Conservation (phyloP, 1,140 invertebrate species). For the Heliconius congener region DNA sequence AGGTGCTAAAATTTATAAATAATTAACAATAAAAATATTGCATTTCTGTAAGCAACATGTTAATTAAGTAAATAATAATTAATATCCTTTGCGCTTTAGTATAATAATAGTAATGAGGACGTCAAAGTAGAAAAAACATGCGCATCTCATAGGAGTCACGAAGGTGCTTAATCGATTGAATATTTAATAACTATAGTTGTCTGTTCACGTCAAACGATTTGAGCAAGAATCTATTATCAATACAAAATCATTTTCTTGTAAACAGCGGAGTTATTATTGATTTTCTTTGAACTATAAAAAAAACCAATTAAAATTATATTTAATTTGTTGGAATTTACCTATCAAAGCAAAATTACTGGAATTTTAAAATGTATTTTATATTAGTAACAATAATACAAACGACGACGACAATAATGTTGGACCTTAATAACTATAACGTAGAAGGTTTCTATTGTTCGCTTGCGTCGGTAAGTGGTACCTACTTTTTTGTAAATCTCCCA, state of each 20-base stretch:
- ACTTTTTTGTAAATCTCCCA: conserved; percentile 10
- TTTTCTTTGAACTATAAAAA: not conserved
- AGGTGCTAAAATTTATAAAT: not conserved
- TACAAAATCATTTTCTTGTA: not conserved
- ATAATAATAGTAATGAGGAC: not conserved
- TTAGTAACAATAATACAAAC: not conserved
- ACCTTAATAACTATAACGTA: not conserved
- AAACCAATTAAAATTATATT: too few species aligned
- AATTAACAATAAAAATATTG: not conserved
- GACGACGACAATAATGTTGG: not conserved
- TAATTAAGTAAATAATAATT: not conserved
- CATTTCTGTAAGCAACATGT: not conserved
- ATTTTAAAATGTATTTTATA: not conserved
- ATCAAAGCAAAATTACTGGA: not conserved
- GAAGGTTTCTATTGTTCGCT: not conserved
- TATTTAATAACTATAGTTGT: not conserved
- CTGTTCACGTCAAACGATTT: not conserved
- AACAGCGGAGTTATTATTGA: not conserved
- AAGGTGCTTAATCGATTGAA: not conserved
- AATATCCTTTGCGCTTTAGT: not conserved
- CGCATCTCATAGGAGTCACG: not conserved
- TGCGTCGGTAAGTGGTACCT: not conserved
- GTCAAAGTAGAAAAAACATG: not conserved
- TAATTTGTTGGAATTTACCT: not conserved
- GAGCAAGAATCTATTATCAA: not conserved